phyloP scores from a whole-genome alignment of 2,113 vertebrate genomes.

The Pollimyrus isidori region DNA sequence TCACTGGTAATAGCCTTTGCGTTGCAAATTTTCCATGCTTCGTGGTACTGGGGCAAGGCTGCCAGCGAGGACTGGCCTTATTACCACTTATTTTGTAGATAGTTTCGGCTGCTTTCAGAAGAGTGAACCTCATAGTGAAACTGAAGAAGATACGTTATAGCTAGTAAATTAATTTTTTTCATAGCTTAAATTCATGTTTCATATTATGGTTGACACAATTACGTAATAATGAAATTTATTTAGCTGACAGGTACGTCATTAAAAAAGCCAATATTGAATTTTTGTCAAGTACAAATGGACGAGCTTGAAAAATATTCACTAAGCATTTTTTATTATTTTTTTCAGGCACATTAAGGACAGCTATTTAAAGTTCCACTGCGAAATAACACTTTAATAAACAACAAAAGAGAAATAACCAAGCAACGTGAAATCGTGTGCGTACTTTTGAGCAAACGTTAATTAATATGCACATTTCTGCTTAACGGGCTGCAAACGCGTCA shows the following conservation, averaged over 20 bases:
- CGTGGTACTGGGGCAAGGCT: background rate
- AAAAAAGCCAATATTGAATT: background rate
- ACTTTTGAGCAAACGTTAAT: background rate
- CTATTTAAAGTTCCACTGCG: constrained; percentile 1
- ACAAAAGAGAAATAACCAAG: background rate
- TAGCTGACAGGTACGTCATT: background rate
- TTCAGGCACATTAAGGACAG: constrained; percentile 12
- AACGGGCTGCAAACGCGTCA: background rate
- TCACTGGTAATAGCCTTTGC: background rate
- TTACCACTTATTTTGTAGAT: background rate
- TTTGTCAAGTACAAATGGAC: background rate
- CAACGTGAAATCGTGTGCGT: background rate
- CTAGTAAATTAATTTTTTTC: background rate
- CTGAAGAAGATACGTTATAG: background rate
- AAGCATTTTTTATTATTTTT: background rate
- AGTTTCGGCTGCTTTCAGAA: background rate
- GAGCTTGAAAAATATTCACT: background rate
- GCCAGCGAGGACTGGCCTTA: background rate
- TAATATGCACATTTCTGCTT: background rate
- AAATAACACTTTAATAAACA: background rate
- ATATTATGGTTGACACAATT: background rate
- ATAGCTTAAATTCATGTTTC: background rate
- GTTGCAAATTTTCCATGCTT: background rate
- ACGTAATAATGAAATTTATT: background rate
- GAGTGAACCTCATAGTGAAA: background rate